Conservation (phyloP, 2,113 vertebrate genomes). For the Candoia aspera region DNA sequence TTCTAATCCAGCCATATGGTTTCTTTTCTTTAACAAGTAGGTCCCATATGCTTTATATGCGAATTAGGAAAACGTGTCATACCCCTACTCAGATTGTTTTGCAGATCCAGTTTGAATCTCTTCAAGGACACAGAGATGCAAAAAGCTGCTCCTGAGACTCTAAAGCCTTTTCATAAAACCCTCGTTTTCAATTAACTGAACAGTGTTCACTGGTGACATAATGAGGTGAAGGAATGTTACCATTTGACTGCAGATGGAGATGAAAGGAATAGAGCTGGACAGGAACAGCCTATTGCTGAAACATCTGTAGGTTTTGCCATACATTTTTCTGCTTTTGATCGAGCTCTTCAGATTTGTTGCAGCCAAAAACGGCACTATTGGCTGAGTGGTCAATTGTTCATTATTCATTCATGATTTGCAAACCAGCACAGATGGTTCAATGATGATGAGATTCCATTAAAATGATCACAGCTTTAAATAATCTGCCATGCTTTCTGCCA, state of each 20-base stretch:
- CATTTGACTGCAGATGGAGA: constrained; percentile 3
- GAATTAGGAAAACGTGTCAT: background rate
- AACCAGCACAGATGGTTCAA: background rate
- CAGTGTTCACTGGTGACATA: constrained; percentile 12
- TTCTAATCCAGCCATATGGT: background rate
- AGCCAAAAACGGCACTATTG: background rate
- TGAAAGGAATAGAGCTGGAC: constrained; percentile 25
- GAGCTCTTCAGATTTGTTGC: constrained; percentile 17
- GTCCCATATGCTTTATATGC: background rate
- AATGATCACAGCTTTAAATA: constrained; percentile 27
- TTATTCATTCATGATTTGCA: constrained; percentile 5
- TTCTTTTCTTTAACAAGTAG: background rate
- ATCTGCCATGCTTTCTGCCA: background rate
- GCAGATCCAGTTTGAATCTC: background rate
- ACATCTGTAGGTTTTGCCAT: constrained; percentile 33
- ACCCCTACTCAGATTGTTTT: background rate
- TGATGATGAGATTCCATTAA: constrained; percentile 23
- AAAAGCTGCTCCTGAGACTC: background rate
- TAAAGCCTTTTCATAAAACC: background rate
- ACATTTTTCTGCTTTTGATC: constrained; percentile 32
- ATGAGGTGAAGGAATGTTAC: background rate
- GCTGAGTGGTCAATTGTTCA: background rate
- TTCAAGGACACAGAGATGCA: background rate
- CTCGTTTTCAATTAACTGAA: constrained; percentile 19
- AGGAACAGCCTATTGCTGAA: constrained; percentile 9